Evolutionary conservation across 2,888 invertebrate genomes (phyloP), one percentile per base, ranked within the genome.

Genomic region (Mythimna loreyi): DNA sequence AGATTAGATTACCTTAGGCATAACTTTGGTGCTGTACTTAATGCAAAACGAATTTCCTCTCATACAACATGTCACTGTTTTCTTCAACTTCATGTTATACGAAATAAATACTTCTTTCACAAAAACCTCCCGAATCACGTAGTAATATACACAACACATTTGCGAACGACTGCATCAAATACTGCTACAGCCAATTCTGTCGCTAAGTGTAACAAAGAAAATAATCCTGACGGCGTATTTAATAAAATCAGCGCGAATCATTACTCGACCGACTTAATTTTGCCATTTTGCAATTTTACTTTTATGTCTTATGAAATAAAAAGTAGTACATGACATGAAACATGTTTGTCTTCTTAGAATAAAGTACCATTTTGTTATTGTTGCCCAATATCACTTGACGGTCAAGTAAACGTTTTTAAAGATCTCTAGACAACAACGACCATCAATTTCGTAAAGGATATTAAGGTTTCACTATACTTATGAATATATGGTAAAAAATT

Each of bases 81-180:
- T 94, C 86, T 94, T 95, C 47, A 95, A 87, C 88, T 94, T 95
- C 95, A 95, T 95, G 78, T 87, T 93, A 87, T 85, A 87, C 85
- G 86, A 82, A 67, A 80, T 80, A 19, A 74, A 72, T 71, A 83
- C 73, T 75, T 67, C 80, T 72, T 78, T 74, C 36, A 81, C 62
- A 67, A 70, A 36, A 69, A 67, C 67, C 62, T 86, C 75, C 69
- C 64, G 73, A 78, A 85, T 84, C 86, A 86, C 87, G 86, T 81
- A 87, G 75, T 75, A 77, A 74, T 83, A 83, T 71, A 84, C 88
- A 87, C 86, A 84, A 83, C 89, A 90, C 88, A 87, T 84, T 82
- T 80, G 80, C 83, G 81, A 84, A 89, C 92, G 91, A 91, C 91
- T 88, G 86, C 85, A 87, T 88, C 87, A 87, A 89, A 86, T 87